A percentile compares a stretch with the other conserved stretches of the same genome.
Conservation (phyloP, 2,888 invertebrate species). For the Limnephilus lunatus region DNA sequence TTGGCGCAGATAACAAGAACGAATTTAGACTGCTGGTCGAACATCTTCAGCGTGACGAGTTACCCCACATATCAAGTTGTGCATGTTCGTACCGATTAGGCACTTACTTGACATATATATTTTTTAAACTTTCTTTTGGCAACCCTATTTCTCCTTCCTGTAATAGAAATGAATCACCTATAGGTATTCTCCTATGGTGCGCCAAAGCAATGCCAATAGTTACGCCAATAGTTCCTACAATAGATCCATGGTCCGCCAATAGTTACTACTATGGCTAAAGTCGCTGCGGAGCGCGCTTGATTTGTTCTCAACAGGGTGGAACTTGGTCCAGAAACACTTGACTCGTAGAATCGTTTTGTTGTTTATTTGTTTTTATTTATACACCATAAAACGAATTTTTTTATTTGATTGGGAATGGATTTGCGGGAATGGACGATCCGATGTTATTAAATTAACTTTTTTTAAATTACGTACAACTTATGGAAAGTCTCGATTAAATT, state of each 20-base stretch:
- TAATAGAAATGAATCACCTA: neutral
- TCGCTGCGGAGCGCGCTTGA: slow-evolving; percentile 11
- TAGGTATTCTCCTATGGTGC: neutral
- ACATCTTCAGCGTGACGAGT: too few species aligned
- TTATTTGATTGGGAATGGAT: neutral
- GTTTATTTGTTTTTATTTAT: neutral
- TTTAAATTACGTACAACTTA: too few species aligned
- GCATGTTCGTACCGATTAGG: too few species aligned
- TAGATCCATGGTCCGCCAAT: slow-evolving; percentile 54
- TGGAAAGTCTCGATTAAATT: too few species aligned
- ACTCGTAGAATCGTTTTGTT: neutral
- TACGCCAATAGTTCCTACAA: neutral
- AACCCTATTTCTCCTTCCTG: neutral
- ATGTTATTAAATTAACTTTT: neutral
- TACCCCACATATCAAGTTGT: too few species aligned
- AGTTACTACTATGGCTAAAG: slow-evolving; percentile 56
- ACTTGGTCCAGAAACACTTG: neutral
- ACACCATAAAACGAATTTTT: neutral
- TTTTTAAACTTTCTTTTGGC: neutral
- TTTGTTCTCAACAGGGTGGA: neutral
- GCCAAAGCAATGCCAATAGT: neutral
- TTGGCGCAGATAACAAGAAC: too few species aligned
- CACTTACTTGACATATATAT: neutral
- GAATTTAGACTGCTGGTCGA: too few species aligned
- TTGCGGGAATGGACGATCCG: neutral